Percentiles rank a stretch among this genome's conserved stretches.
Evolutionary conservation across 2,888 invertebrate species (phyloP).

Genomic region (Torymus tubicola): DNA sequence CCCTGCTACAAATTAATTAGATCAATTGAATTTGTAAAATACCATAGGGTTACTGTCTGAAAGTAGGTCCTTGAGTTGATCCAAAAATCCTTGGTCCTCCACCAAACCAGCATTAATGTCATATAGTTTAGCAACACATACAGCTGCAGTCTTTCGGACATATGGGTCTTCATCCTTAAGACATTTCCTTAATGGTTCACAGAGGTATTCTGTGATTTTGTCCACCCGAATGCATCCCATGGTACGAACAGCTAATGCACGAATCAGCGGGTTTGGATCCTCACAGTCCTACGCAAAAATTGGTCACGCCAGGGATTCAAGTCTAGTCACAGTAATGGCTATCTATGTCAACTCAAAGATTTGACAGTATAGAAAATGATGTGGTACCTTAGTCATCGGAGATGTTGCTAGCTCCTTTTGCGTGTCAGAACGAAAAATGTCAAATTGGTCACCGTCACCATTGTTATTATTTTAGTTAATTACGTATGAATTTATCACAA

Average conservation of each 20-base stretch:
- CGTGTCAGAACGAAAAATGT: constrained; percentile 77
- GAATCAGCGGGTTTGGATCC: constrained; percentile 98
- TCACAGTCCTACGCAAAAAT: constrained; percentile 93
- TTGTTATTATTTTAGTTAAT: constrained; percentile 67
- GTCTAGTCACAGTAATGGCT: constrained; percentile 76
- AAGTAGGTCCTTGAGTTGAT: constrained; percentile 95
- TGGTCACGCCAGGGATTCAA: constrained; percentile 77
- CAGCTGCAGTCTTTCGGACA: constrained; percentile 98
- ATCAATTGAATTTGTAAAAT: constrained; percentile 47
- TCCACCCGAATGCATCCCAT: constrained; percentile 99
- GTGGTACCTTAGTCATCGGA: constrained; percentile 77
- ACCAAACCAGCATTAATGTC: constrained; percentile 88
- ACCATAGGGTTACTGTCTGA: constrained; percentile 99
- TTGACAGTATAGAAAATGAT: constrained; percentile 67
- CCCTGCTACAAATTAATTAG: too few relatives aligned
- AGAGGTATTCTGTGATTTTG: constrained; percentile 99
- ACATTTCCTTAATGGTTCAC: constrained; percentile 97
- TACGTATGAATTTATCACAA: constrained; percentile 66
- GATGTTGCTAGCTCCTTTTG: constrained; percentile 76
- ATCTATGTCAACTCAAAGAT: constrained; percentile 73
- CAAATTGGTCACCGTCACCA: constrained; percentile 77
- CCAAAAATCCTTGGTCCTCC: constrained; percentile 95
- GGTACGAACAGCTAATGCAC: constrained; percentile 98
- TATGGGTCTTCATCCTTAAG: constrained; percentile 97
- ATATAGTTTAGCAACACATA: constrained; percentile 98